phyloP scores from a whole-genome alignment of 92 coral and sea anemone species.

The Phenganax marumi region DNA sequence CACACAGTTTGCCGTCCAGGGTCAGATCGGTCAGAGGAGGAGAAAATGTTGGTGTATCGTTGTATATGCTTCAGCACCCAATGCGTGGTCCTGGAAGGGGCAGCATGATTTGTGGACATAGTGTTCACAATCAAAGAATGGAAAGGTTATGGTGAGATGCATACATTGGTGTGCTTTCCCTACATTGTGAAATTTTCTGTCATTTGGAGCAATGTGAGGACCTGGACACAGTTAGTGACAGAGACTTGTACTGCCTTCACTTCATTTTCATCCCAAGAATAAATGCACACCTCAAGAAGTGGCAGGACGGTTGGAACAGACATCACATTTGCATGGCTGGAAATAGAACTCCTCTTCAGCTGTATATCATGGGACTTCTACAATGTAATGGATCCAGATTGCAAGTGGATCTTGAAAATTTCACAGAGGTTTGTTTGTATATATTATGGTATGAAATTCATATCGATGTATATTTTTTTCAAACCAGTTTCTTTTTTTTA shows the following conservation, averaged over 20 bases:
- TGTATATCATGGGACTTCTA: not conserved
- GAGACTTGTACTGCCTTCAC: not conserved
- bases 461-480: too few species aligned
- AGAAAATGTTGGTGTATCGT: constrained; percentile 29
- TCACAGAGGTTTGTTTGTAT: too few species aligned
- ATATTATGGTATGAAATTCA: too few species aligned
- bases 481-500: too few species aligned
- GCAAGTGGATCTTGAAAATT: too few species aligned
- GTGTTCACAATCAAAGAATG: too few species aligned
- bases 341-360: not conserved
- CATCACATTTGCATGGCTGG: not conserved
- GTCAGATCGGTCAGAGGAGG: constrained; percentile 27
- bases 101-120: not conserved
- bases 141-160: not conserved
- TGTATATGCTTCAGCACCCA: not conserved
- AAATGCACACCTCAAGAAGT: not conserved
- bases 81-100: constrained; percentile 55
- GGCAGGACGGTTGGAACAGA: not conserved
- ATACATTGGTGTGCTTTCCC: not conserved
- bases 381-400: too few species aligned
- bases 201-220: not conserved
- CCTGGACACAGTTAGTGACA: not conserved
- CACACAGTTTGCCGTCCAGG: constrained; percentile 14
- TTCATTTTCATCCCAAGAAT: not conserved
- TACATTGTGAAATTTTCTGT: not conserved